A percentile compares a stretch with the other conserved stretches of the same genome.
Conservation (phyloP, 2,797 vertebrate genomes). For the Pseudomugil tenellus region DNA sequence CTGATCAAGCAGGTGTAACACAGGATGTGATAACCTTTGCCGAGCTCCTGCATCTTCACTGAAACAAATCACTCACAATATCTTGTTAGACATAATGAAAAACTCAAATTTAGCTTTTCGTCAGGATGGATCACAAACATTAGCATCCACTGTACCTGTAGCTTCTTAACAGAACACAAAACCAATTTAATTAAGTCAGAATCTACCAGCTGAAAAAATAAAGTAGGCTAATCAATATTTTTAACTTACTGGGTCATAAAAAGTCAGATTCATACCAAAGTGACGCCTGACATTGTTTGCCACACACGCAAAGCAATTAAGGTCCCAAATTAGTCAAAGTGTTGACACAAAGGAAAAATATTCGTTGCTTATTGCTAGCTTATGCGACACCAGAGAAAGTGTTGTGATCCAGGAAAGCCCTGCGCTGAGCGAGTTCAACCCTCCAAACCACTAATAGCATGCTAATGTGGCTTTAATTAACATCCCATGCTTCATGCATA, state of each 20-base stretch:
- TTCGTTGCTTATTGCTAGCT: constrained; percentile 17
- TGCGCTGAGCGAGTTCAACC: constrained; percentile 13
- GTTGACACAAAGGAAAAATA: constrained; percentile 4
- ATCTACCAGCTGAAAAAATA: neutral
- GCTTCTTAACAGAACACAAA: neutral
- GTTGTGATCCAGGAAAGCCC: constrained; percentile 29
- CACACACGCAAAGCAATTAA: constrained; percentile 9
- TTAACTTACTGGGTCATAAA: neutral
- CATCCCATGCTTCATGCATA: constrained; percentile 48
- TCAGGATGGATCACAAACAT: constrained; percentile 2
- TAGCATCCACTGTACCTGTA: neutral
- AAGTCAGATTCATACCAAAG: neutral
- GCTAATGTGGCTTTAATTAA: constrained; percentile 56
- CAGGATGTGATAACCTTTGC: constrained; percentile 41
- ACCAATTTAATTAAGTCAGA: neutral
- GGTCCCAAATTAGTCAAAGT: neutral
- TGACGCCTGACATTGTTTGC: neutral
- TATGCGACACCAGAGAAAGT: constrained; percentile 23
- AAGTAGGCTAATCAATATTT: neutral
- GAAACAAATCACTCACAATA: neutral
- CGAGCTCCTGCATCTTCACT: constrained; percentile 25
- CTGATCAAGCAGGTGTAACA: constrained; percentile 51
- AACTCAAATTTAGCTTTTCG: constrained; percentile 1
- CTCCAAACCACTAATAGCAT: constrained; percentile 53
- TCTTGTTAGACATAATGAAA: constrained; percentile 4